Evolutionary conservation across 2,888 invertebrate species (phyloP).

Genomic region (Corythucha ciliata): DNA sequence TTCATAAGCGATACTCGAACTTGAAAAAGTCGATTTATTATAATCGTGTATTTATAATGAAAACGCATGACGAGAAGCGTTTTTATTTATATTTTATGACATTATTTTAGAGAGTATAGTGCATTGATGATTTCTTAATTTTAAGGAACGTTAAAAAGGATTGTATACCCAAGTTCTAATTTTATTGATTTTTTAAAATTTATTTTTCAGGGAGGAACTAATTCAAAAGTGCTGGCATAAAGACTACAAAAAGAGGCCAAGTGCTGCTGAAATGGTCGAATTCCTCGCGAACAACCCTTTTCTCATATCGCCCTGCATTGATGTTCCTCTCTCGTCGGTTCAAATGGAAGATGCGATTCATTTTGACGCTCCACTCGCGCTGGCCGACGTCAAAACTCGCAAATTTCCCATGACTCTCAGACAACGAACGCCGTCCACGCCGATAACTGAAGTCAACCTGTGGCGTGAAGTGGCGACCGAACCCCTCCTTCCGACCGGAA

Average conservation of each 20-base stretch:
- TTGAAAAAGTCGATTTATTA: too few species aligned
- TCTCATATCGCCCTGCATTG: constrained; percentile 67
- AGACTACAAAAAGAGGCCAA: constrained; percentile 59
- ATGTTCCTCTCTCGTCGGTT: constrained; percentile 63
- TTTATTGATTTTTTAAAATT: constrained; percentile 9
- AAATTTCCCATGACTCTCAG: constrained; percentile 30
- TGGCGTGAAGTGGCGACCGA: constrained; percentile 25
- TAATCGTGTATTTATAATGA: too few species aligned
- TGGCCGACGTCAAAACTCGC: constrained; percentile 38
- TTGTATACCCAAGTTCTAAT: background rate
- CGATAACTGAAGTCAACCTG: constrained; percentile 10
- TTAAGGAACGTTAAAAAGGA: background rate
- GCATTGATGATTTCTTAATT: background rate
- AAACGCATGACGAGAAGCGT: too few species aligned
- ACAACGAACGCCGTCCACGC: constrained; percentile 24
- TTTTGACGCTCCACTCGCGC: constrained; percentile 30
- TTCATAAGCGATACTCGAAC: background rate
- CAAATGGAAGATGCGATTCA: constrained; percentile 65
- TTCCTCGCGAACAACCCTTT: constrained; percentile 67
- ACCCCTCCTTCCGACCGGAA: constrained; percentile 24
- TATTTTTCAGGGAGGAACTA: constrained; percentile 56
- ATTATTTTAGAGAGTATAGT: too few species aligned
- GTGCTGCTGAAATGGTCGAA: constrained; percentile 69
- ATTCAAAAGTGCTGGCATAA: constrained; percentile 72
- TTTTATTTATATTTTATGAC: too few species aligned